Conservation (phyloP, 2,888 invertebrate species). For the Lycaena phlaeas region DNA sequence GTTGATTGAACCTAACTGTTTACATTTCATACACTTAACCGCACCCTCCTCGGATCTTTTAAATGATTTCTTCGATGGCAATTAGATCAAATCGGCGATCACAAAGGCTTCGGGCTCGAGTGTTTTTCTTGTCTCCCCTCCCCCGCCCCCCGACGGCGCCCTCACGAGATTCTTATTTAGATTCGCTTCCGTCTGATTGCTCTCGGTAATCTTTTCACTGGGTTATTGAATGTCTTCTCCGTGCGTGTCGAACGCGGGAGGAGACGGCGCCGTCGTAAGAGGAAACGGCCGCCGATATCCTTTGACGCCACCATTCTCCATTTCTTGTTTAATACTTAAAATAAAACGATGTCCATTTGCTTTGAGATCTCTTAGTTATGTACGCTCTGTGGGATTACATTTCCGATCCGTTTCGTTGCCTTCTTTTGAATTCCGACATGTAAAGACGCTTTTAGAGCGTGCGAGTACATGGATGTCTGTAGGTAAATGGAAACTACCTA, state of each 20-base stretch:
- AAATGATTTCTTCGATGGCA: constrained; percentile 55
- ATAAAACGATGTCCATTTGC: constrained; percentile 36
- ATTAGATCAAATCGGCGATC: constrained; percentile 64
- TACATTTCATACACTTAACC: constrained; percentile 30
- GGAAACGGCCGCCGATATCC: constrained; percentile 42
- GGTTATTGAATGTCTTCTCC: constrained; percentile 71
- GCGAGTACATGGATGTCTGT: constrained; percentile 11
- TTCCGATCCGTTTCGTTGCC: constrained; percentile 20
- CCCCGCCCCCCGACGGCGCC: constrained; percentile 53
- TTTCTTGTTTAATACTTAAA: constrained; percentile 36
- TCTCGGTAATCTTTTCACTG: constrained; percentile 72
- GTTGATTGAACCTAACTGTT: constrained; percentile 20
- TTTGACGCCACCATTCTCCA: constrained; percentile 41
- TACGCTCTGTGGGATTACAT: constrained; percentile 22
- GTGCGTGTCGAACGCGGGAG: constrained; percentile 57
- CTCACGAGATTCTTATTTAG: constrained; percentile 73
- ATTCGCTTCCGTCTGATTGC: constrained; percentile 74
- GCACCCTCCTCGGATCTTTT: constrained; percentile 41
- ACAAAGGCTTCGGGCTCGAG: constrained; percentile 56
- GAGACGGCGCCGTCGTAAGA: constrained; percentile 37
- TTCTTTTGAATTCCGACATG: constrained; percentile 15
- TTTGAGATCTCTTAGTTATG: constrained; percentile 28
- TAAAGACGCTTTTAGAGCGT: constrained; percentile 16
- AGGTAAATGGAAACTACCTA: constrained; percentile 6
- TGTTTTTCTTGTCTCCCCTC: constrained; percentile 52